A percentile compares a stretch with the other conserved stretches of the same genome.
phyloP scores from a whole-genome alignment of 2,113 vertebrate species.

The Sorex fumeus region DNA sequence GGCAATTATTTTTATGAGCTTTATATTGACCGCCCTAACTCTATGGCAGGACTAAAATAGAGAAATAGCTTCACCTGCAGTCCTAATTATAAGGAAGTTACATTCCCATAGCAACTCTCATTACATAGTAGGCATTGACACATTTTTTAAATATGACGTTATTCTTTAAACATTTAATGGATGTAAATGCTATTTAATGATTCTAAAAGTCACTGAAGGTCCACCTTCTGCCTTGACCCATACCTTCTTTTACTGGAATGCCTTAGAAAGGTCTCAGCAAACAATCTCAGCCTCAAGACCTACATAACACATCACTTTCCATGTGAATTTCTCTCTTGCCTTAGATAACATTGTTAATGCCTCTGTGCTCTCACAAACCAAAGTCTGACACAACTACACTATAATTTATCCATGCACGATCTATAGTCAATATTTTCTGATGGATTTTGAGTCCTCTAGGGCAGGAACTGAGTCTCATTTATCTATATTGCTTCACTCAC shows the following conservation, averaged over 20 bases:
- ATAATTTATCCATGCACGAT: background rate
- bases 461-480: background rate
- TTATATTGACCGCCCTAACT: constrained; percentile 35
- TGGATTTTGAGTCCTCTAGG: background rate
- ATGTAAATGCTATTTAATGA: background rate
- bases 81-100: constrained; percentile 14
- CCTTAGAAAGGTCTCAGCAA: background rate
- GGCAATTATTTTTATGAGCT: constrained; percentile 47
- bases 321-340: constrained; percentile 17
- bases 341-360: background rate
- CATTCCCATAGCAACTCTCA: constrained; percentile 15
- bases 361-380: background rate
- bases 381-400: background rate
- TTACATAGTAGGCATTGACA: background rate
- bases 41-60: background rate
- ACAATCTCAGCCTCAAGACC: background rate
- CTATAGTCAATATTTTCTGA: background rate
- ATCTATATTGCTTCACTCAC: background rate
- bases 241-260: background rate
- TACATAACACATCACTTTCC: background rate
- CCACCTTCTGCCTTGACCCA: background rate
- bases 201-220: constrained; percentile 40
- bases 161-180: constrained; percentile 55
- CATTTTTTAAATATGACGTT: background rate
- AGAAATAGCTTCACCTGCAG: constrained; percentile 41